phyloP scores from a whole-genome alignment of 2,888 invertebrate species.

The Drosophila cyrtoloma region DNA sequence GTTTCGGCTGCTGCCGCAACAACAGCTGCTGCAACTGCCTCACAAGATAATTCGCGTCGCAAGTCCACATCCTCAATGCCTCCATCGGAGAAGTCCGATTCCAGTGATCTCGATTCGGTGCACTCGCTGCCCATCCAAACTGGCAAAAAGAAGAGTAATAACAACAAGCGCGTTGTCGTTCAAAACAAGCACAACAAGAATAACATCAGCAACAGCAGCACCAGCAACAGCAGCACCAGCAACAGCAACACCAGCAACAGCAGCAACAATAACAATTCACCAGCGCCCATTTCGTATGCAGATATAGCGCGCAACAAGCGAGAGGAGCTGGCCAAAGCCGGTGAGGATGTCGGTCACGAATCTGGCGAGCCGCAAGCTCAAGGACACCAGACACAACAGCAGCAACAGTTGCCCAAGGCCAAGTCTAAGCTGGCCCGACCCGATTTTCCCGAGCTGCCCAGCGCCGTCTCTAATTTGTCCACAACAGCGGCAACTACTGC shows the following conservation, averaged over 20 bases:
- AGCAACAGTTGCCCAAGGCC: conserved; percentile 35
- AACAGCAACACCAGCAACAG: conserved; percentile 53
- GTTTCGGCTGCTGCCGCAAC: conserved; percentile 20
- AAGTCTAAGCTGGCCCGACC: conserved; percentile 52
- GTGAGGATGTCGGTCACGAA: conserved; percentile 33
- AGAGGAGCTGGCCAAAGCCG: conserved; percentile 65
- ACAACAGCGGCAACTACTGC: conserved; percentile 6
- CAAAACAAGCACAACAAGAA: conserved; percentile 61
- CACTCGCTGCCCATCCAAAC: conserved; percentile 91
- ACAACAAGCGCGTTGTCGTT: conserved; percentile 56
- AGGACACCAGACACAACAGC: conserved; percentile 7
- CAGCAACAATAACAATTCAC: conserved; percentile 57
- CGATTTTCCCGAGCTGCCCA: conserved; percentile 67
- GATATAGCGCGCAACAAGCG: conserved; percentile 89
- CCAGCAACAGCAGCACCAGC: conserved; percentile 44
- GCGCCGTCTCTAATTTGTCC: conserved; percentile 23
- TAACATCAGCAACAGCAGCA: conserved; percentile 31
- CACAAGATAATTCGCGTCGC: conserved; percentile 85
- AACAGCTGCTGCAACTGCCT: conserved; percentile 19
- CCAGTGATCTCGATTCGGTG: conserved; percentile 93
- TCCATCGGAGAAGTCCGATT: conserved; percentile 93
- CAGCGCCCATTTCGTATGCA: conserved; percentile 89
- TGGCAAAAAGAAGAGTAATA: conserved; percentile 74
- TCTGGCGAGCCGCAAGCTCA: conserved; percentile 19
- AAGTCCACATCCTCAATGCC: conserved; percentile 92